Evolutionary conservation across 1,140 invertebrate genomes (phyloP).

Genomic region (Stegodyphus mimosarum): DNA sequence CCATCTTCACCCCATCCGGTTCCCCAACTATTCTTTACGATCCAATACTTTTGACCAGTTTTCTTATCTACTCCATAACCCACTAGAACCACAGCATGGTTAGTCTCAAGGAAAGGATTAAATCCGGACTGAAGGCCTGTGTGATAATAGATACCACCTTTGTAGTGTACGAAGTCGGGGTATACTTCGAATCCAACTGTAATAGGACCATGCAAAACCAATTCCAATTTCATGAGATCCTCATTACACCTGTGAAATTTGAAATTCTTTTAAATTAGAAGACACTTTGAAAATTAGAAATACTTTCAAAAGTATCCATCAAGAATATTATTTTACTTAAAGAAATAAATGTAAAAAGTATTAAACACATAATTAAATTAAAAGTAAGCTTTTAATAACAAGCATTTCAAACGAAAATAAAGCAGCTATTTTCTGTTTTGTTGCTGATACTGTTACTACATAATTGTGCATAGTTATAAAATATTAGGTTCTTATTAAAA

Average conservation of each 20-base stretch:
- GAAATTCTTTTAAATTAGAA: too few relatives aligned
- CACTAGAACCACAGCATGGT: conserved; percentile 67
- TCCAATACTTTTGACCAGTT: conserved; percentile 68
- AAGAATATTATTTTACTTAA: too few relatives aligned
- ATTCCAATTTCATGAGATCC: conserved; percentile 69
- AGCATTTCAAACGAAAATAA: too few relatives aligned
- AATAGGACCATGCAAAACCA: conserved; percentile 69
- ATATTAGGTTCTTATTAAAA: too few relatives aligned
- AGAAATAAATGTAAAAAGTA: too few relatives aligned
- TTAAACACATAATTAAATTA: too few relatives aligned
- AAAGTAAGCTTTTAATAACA: too few relatives aligned
- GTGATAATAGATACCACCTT: conserved; percentile 69
- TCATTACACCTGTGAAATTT: conserved; percentile 69
- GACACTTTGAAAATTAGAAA: too few relatives aligned
- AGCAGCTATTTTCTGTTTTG: too few relatives aligned
- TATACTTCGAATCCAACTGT: conserved; percentile 69
- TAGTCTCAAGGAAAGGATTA: conserved; percentile 67
- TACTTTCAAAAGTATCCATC: too few relatives aligned
- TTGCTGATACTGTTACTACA: too few relatives aligned
- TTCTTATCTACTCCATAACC: conserved; percentile 65
- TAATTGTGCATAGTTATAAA: too few relatives aligned
- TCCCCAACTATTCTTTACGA: conserved; percentile 73
- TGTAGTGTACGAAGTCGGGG: conserved; percentile 69
- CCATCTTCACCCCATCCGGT: conserved; percentile 72
- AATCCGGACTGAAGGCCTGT: conserved; percentile 66